phyloP scores from a whole-genome alignment of 2,113 vertebrate species.

The Emydura subglobosa region DNA sequence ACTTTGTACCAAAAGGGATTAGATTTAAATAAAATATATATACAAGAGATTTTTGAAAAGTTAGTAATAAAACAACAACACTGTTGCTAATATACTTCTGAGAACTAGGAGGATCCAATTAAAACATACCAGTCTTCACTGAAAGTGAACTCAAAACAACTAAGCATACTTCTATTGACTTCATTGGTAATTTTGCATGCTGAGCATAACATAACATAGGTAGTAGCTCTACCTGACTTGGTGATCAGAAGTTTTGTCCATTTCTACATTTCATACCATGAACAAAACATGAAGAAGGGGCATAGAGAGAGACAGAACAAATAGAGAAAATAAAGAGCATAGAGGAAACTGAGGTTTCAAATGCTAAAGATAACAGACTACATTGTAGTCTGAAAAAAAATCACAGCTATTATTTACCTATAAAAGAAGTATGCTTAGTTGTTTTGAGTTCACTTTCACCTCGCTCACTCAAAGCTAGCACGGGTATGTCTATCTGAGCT shows the following conservation, averaged over 20 bases:
- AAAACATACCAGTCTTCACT: slow-evolving; percentile 41
- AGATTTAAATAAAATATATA: slow-evolving; percentile 54
- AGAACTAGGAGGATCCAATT: slow-evolving; percentile 29
- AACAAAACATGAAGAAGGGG: neutral
- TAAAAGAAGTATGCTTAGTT: slow-evolving; percentile 12
- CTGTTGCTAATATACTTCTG: neutral
- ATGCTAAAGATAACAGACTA: neutral
- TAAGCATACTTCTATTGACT: neutral
- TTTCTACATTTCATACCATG: neutral
- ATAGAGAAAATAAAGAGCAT: neutral
- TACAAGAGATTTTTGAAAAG: slow-evolving; percentile 27
- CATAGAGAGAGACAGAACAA: neutral
- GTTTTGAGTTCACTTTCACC: slow-evolving; percentile 5
- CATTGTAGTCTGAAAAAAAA: neutral
- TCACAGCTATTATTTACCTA: slow-evolving; percentile 56
- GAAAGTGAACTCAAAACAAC: slow-evolving; percentile 15
- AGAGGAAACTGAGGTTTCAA: neutral
- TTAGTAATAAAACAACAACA: neutral
- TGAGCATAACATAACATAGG: too few relatives aligned
- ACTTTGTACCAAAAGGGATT: slow-evolving; percentile 46
- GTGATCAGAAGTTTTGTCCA: neutral
- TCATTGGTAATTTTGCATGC: rapidly evolving
- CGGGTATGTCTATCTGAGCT: too few relatives aligned
- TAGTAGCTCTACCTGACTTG: neutral
- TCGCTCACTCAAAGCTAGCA: too few relatives aligned